These are phyloP conservation scores for Channa maculata DNA, from an alignment of 2,113 vertebrate species.

Conservation along the genomic window DNA sequence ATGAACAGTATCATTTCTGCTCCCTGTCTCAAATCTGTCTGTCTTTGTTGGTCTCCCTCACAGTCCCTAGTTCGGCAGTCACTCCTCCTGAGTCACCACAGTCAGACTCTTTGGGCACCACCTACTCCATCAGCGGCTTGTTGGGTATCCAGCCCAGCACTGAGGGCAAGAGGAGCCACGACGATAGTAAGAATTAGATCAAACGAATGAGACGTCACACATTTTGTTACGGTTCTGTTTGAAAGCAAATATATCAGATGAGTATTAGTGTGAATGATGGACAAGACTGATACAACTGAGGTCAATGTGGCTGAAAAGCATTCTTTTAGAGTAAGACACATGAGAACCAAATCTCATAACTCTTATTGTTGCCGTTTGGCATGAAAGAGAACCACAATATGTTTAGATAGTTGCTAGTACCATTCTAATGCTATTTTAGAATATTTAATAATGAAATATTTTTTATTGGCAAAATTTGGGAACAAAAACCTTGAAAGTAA, in stretches of 20 bases:
- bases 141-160: constrained; percentile 86
- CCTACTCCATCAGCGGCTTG: constrained; percentile 92
- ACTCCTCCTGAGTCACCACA: constrained; percentile 93
- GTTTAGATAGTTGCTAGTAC: too few relatives aligned
- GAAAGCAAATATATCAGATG: not conserved
- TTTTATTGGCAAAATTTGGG: not conserved
- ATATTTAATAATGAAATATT: not conserved
- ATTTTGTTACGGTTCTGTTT: not conserved
- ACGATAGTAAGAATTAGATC: constrained; percentile 87
- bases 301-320: not conserved
- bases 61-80: constrained; percentile 91
- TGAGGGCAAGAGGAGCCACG: constrained; percentile 89
- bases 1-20: constrained; percentile 1
- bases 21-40: constrained; percentile 22
- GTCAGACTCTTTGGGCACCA: constrained; percentile 91
- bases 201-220: not conserved
- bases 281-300: not conserved
- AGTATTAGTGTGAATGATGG: not conserved
- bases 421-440: too few relatives aligned
- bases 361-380: too few relatives aligned
- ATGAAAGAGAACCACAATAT: too few relatives aligned
- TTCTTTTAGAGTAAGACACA: too few relatives aligned
- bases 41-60: not conserved
- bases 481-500: too few relatives aligned
- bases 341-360: too few relatives aligned